phyloP scores from a whole-genome alignment of 2,113 vertebrate species.

The Lophura nycthemera region DNA sequence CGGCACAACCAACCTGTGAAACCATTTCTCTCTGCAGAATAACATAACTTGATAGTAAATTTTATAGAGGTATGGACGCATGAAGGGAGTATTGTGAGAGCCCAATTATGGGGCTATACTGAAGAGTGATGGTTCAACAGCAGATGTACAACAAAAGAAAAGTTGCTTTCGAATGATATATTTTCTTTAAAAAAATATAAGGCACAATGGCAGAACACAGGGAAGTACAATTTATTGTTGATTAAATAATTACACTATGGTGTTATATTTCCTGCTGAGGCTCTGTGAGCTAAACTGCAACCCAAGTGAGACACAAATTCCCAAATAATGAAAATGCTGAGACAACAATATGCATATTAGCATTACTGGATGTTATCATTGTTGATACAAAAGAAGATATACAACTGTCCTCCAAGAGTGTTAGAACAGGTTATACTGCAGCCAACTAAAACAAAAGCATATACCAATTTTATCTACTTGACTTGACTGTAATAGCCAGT shows the following conservation, averaged over 20 bases:
- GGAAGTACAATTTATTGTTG: constrained; percentile 24
- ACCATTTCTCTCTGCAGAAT: not conserved
- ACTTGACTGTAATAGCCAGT: constrained; percentile 24
- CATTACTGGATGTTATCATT: not conserved
- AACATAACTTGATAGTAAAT: not conserved
- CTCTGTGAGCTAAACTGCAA: constrained; percentile 33
- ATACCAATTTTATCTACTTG: constrained; percentile 25
- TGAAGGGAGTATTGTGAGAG: not conserved
- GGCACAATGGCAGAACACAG: not conserved
- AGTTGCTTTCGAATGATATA: not conserved
- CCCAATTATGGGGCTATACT: not conserved
- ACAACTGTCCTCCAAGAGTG: constrained; percentile 4
- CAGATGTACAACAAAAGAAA: not conserved
- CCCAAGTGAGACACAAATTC: constrained; percentile 13
- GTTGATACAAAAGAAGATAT: not conserved
- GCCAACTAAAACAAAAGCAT: not conserved
- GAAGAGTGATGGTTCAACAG: not conserved
- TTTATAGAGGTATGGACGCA: not conserved
- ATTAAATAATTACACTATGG: constrained; percentile 24
- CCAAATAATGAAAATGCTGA: constrained; percentile 41
- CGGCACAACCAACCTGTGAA: not conserved
- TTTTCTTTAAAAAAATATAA: not conserved
- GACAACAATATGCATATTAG: not conserved
- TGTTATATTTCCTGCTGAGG: not conserved
- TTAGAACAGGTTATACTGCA: not conserved